Evolutionary conservation across 2,113 vertebrate genomes (phyloP).

Genomic region (Sprattus sprattus): DNA sequence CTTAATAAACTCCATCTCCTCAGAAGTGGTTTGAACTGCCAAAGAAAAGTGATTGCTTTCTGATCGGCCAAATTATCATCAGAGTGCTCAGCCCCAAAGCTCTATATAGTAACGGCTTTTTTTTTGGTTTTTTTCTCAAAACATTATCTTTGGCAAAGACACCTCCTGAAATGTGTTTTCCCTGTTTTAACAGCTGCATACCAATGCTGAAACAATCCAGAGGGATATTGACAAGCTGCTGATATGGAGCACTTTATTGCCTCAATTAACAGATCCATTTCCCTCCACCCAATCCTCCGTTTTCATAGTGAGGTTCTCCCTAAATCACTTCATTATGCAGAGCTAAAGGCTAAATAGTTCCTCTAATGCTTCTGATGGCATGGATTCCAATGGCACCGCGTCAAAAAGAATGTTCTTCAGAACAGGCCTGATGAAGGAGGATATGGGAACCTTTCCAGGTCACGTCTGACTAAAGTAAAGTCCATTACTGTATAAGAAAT

Average conservation of each 20-base stretch:
- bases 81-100: neutral
- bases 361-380: neutral
- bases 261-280: neutral
- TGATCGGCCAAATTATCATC: neutral
- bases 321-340: neutral
- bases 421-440: neutral
- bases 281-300: neutral
- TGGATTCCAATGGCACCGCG: neutral
- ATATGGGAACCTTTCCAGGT: neutral
- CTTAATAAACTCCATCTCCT: neutral
- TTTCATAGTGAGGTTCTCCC: neutral
- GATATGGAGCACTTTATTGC: neutral
- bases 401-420: neutral
- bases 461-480: neutral
- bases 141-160: constrained; percentile 3
- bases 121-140: neutral
- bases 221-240: neutral
- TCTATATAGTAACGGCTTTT: neutral
- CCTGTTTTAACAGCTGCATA: constrained; percentile 16
- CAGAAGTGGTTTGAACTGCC: neutral
- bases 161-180: neutral
- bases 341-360: neutral
- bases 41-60: neutral
- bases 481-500: neutral
- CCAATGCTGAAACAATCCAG: neutral